A percentile compares a stretch with the other conserved stretches of the same genome.
These are phyloP conservation scores for Rhynchotus rufescens DNA, from an alignment of 2,797 vertebrate species.

Conservation along the genomic window DNA sequence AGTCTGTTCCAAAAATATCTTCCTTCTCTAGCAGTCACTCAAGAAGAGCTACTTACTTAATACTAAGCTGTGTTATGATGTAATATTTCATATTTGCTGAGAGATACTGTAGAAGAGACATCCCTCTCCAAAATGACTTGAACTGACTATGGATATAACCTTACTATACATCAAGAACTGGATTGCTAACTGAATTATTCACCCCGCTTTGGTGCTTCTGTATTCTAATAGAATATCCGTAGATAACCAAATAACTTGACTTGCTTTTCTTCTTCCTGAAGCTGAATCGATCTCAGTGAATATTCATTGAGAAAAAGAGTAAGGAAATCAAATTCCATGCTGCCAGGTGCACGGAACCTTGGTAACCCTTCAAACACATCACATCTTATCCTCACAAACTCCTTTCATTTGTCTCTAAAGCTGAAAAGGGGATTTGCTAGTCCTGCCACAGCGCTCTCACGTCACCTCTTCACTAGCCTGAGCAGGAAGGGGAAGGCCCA, in stretches of 20 bases:
- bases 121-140: neutral
- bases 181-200: neutral
- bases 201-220: neutral
- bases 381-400: neutral
- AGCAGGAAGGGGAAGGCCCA: neutral
- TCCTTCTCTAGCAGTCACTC: neutral
- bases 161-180: neutral
- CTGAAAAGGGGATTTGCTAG: neutral
- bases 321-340: neutral
- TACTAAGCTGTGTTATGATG: neutral
- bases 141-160: neutral
- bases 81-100: neutral
- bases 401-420: neutral
- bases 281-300: neutral
- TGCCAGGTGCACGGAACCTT: neutral
- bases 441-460: neutral
- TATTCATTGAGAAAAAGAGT: neutral
- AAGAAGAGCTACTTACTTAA: constrained; percentile 1
- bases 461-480: neutral
- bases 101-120: neutral
- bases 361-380: neutral
- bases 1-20: neutral
- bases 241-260: neutral
- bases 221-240: neutral
- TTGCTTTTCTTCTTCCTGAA: neutral